Conservation (phyloP, 2,797 vertebrate genomes). For the Sternarchorhynchus goeldii region DNA sequence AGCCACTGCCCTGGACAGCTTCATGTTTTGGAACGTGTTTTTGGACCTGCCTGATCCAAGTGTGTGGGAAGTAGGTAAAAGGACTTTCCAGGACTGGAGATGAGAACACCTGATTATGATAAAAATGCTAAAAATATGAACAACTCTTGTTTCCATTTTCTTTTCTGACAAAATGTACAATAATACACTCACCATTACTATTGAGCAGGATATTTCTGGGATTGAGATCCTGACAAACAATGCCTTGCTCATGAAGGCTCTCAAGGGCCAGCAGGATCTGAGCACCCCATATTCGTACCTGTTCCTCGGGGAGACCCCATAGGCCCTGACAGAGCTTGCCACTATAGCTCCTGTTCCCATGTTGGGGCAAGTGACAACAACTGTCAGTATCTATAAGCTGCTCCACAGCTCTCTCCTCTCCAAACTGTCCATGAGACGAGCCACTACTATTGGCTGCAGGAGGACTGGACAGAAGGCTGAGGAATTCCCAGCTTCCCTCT, state of each 20-base stretch:
- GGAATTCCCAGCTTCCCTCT: slow-evolving; percentile 60
- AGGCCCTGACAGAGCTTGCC: slow-evolving; percentile 55
- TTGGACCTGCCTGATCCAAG: too few relatives aligned
- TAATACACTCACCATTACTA: slow-evolving; percentile 78
- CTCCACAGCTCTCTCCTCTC: slow-evolving; percentile 61
- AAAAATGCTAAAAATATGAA: neutral
- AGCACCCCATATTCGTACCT: slow-evolving; percentile 89
- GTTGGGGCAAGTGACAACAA: slow-evolving; percentile 67
- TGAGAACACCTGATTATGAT: too few relatives aligned
- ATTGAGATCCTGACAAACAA: slow-evolving; percentile 93
- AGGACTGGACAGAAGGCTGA: slow-evolving; percentile 60
- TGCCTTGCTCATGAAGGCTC: slow-evolving; percentile 91
- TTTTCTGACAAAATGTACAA: neutral
- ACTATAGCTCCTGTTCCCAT: slow-evolving; percentile 54
- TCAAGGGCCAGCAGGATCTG: slow-evolving; percentile 91
- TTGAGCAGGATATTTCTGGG: slow-evolving; percentile 91
- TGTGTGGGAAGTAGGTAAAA: too few relatives aligned
- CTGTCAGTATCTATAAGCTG: slow-evolving; percentile 75
- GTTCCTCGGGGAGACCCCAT: slow-evolving; percentile 82
- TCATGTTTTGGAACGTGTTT: too few relatives aligned
- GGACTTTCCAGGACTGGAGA: too few relatives aligned
- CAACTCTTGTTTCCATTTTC: neutral
- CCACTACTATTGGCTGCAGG: slow-evolving; percentile 42
- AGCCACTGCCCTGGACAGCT: too few relatives aligned
- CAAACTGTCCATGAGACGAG: slow-evolving; percentile 26